Evolutionary conservation across 2,888 invertebrate species (phyloP), one percentile per base, ranked within the genome.

Genomic region (Heliconius hortense): DNA sequence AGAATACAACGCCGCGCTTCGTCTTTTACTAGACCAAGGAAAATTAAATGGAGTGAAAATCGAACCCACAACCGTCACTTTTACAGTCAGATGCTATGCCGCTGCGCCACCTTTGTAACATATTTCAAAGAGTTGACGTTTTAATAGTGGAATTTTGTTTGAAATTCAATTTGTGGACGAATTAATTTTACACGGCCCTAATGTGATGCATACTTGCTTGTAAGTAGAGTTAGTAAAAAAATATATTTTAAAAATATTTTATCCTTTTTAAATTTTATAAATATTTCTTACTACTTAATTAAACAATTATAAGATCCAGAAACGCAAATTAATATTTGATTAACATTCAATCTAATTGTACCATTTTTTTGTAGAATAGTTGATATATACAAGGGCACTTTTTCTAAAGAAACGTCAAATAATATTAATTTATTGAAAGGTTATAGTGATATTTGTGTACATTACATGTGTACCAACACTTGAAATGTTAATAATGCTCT

Each of bases 401-500:
- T 2, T 24, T 24, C n/a, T 60, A 63, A 18, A n/a, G 21, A 10
- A 31, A 63, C 10, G n/a, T 64, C n/a, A 66, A 66, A 7, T 24
- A n/a, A 63, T 35, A 24, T 7, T 13, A n/a, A 39, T 64, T 64
- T 24, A 15, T 39, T 13, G n/a, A 15, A 39, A 7, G n/a, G 15
- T 66, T 13, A 66, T 5, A 66, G 4, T 39, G 8, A 39, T 24
- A 43, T 35, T 7, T n/a, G 35, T 35, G 63, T 35, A 64, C 35
- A 35, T 11, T n/a, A 48, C 48, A 31, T 8, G 39, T 24, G 64
- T 43, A 24, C 66, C 39, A 24, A 66, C 66, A 24, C 15, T 39
- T 24, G 35, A 24, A 56, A 56, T 69, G 69, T 56, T 66, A 69
- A 69, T 56, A 35, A 69, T 28, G n/a, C n/a, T 15, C 56, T 53